phyloP scores from a whole-genome alignment of 2,888 invertebrate genomes.

The Ellobium chinense region DNA sequence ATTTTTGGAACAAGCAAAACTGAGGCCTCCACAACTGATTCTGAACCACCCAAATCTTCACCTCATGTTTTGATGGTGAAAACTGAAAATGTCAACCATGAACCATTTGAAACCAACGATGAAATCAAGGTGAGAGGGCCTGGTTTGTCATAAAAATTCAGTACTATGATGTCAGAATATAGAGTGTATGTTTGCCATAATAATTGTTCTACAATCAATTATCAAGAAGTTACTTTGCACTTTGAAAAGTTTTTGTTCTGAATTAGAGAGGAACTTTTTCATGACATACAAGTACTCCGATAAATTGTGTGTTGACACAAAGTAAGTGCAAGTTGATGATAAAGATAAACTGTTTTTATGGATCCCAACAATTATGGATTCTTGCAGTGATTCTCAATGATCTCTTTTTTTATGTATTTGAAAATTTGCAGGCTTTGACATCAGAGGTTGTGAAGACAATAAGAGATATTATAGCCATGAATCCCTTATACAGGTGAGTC shows the following conservation, averaged over 20 bases:
- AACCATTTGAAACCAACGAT: conserved; percentile 93
- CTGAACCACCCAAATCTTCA: background rate
- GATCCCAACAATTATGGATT: too few species aligned
- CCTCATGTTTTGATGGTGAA: conserved; percentile 88
- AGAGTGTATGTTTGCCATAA: too few species aligned
- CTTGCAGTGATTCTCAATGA: background rate
- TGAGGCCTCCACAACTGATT: background rate
- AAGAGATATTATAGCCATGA: conserved; percentile 96
- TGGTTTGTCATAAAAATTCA: too few species aligned
- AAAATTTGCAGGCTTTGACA: conserved; percentile 87
- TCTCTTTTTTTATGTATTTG: background rate
- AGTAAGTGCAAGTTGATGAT: too few species aligned
- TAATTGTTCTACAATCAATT: too few species aligned
- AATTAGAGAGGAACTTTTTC: too few species aligned
- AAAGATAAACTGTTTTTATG: too few species aligned
- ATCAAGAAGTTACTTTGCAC: too few species aligned
- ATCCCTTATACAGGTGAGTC: conserved; percentile 89
- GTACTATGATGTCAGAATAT: too few species aligned
- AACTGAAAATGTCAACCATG: conserved; percentile 93
- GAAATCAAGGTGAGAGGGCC: conserved; percentile 98
- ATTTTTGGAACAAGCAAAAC: conserved; percentile 23
- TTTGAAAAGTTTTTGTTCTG: too few species aligned
- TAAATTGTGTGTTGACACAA: too few species aligned
- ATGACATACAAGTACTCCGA: too few species aligned
- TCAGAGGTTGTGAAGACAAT: conserved; percentile 99